phyloP scores from a whole-genome alignment of 2,888 invertebrate species.

The Desoria tigrina region DNA sequence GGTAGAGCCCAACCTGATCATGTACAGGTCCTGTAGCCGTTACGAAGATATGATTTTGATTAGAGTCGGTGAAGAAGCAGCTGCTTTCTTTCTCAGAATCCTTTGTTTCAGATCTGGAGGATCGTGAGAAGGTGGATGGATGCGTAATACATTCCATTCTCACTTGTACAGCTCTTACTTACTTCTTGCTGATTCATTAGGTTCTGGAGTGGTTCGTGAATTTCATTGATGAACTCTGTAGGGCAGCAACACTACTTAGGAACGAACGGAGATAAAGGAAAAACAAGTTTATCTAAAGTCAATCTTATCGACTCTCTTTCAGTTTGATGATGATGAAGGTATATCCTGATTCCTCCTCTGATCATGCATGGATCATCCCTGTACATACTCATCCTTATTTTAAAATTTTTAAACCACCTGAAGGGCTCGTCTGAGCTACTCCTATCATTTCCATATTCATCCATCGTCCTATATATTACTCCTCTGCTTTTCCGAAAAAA shows the following conservation, averaged over 20 bases:
- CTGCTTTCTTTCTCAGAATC: slow-evolving; percentile 14
- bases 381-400: neutral
- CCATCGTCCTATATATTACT: slow-evolving; percentile 18
- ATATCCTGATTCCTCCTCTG: slow-evolving; percentile 10
- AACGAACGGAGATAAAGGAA: too few species aligned
- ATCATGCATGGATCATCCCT: neutral
- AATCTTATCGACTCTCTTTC: too few species aligned
- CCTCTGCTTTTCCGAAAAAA: neutral
- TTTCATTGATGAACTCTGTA: slow-evolving; percentile 42
- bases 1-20: too few species aligned
- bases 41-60: too few species aligned
- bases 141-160: slow-evolving; percentile 6
- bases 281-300: slow-evolving; percentile 2
- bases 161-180: slow-evolving; percentile 3
- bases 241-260: slow-evolving; percentile 26
- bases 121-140: neutral
- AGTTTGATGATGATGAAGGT: too few species aligned
- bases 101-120: neutral
- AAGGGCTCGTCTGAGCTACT: slow-evolving; percentile 9
- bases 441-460: slow-evolving; percentile 22
- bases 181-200: slow-evolving; percentile 18
- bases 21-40: too few species aligned
- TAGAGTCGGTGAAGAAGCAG: slow-evolving; percentile 4
- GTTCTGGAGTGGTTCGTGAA: slow-evolving; percentile 22
- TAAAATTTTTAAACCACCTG: slow-evolving; percentile 17